Evolutionary conservation across 2,797 vertebrate species (phyloP), one percentile per base, ranked within the genome.

Genomic region (Ctenosaura bakeri): DNA sequence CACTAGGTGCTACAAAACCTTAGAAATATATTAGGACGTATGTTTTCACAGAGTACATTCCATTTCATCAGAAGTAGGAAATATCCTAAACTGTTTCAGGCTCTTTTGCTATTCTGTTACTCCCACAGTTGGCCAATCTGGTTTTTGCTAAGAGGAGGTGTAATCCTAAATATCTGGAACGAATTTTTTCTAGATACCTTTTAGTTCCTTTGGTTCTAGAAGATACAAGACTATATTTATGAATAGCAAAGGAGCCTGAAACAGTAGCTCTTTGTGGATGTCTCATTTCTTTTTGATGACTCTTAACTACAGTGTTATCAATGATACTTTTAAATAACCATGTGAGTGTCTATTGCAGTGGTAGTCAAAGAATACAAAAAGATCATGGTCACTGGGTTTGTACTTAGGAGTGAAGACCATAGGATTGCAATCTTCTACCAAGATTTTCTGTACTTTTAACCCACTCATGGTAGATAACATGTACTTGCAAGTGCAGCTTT

Each of bases 311-410:
- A 90, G 54, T 86, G 69, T 0, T 83, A 78, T 42, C 83, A 88
- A 90, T 66, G 64, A 81, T 62, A 77, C 79, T 74, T 76, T 89
- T 73, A 93, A 94, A 95, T 86, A 83, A 71, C 38, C 56, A 24
- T 92, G 50, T 6, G 92, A 94, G 93, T 90, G 90, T 52, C 91
- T 84, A 87, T 87, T 93, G 91, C 38, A 54, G 42, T 94, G 90
- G 6, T 93, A 90, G 83, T 94, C 86, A 90, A 59, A 93, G 86
- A 86, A 90, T 90, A 20, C 71, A 83, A 86, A 81, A 90, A 71
- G 78, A 90, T 85, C 90, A 83, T 89, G 52, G 18, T 73, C 20
- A 35, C 35, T 20, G 32, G 66, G 8, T 35, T 54, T 85, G 84
- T 73, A 22, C 9, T 46, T 73, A 1, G 8, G n/a, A 35, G 32